Base-by-base conservation (phyloP, 2,797 vertebrate species). In the Lepus oiostolus region DNA sequence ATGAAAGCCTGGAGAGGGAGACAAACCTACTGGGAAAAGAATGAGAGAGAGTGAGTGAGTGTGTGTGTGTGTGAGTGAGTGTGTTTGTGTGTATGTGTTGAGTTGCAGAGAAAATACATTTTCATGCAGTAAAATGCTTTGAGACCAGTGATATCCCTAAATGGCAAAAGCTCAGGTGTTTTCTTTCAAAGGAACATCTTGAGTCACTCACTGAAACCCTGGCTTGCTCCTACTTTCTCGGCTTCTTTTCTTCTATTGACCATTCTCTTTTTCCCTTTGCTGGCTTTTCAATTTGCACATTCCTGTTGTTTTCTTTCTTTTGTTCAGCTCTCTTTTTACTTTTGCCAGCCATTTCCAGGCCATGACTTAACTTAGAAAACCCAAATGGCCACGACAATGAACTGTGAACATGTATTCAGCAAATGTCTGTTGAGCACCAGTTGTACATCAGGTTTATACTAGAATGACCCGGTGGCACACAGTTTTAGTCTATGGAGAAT, bases 151-250 rank as follows among this genome's bases (percentile, higher is more conserved):
- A 0, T 24, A 60, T 67, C 21, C 14, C 21, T 42, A 80, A 28
- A 32, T 81, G 58, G 6, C n/a, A 21, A 47, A 88, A 79, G 32
- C 62, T 77, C 9, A 28, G 38, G 8, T 7, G 7, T 42, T 79
- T 10, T 89, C 19, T 92, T 92, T 83, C 58, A 38, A 90, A n/a
- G 50, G 67, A 65, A 30, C 72, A 13, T 75, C 7, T 87, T 84
- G 68, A 11, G 21, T 68, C 24, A 58, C 4, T n/a, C 21, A 28
- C 1, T 60, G 60, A 88, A 22, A 26, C 32, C 42, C 60, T 74
- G 30, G 14, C 42, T 90, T 65, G 38, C 22, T 83, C 32, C 5
- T n/a, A 26, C 4, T 79, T 89, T 42, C 52, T 80, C 14, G n/a
- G 21, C 24, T 67, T 58, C 22, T 50, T 95, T 70, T 67, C 28